Conservation (phyloP, 2,113 vertebrate genomes). For the Arvicanthis niloticus region DNA sequence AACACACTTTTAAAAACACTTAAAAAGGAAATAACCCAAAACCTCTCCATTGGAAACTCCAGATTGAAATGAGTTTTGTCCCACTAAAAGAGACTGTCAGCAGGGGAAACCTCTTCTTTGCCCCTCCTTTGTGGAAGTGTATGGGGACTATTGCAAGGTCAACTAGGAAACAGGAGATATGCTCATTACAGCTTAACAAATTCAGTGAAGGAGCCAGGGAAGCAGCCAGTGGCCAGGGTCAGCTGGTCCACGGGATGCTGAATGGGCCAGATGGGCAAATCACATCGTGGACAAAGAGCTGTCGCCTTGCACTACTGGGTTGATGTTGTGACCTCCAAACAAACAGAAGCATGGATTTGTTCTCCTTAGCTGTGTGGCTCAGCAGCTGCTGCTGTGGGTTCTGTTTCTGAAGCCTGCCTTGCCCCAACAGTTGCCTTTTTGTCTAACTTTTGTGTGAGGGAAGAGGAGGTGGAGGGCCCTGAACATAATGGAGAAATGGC, state of each 20-base stretch:
- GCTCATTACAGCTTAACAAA: conserved; percentile 16
- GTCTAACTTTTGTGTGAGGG: conserved; percentile 54
- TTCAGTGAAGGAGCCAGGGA: not conserved
- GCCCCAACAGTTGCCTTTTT: conserved; percentile 57
- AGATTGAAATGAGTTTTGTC: conserved; percentile 66
- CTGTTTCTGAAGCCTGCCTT: not conserved
- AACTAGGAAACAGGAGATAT: conserved; percentile 48
- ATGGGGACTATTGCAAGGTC: conserved; percentile 65
- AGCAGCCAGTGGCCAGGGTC: not conserved
- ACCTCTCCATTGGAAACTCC: not conserved
- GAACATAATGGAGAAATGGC: not conserved
- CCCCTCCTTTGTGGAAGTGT: not conserved
- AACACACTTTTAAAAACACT: conserved; percentile 41
- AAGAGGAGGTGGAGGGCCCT: not conserved
- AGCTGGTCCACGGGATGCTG: not conserved
- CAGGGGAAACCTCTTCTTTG: conserved; percentile 26
- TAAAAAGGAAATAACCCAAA: conserved; percentile 45
- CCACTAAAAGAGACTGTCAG: conserved; percentile 1
- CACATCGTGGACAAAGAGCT: not conserved
- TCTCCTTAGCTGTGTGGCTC: conserved; percentile 67
- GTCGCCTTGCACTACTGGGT: not conserved
- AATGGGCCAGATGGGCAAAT: conserved; percentile 62
- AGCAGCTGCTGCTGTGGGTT: conserved; percentile 61
- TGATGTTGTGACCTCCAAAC: conserved; percentile 63
- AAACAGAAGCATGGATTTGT: conserved; percentile 65